These are phyloP conservation scores for Zeuzera pyrina DNA, from an alignment of 2,888 invertebrate genomes.

Conservation along the genomic window DNA sequence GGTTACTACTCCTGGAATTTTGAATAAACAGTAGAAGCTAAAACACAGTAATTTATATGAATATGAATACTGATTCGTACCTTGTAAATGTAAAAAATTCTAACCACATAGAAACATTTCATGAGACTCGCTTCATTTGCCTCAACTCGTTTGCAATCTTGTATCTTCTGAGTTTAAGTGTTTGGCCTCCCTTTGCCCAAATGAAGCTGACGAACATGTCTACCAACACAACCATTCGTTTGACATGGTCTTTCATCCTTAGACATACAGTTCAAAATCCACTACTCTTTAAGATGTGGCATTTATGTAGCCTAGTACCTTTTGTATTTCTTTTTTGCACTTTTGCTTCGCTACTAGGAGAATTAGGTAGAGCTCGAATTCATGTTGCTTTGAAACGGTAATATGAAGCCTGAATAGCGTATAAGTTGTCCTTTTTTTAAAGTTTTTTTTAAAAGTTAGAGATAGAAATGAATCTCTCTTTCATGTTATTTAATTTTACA, in stretches of 20 bases:
- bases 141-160: conserved; percentile 61
- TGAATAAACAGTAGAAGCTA: too few relatives aligned
- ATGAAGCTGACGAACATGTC: conserved; percentile 55
- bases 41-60: too few relatives aligned
- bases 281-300: conserved; percentile 19
- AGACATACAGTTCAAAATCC: conserved; percentile 28
- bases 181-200: conserved; percentile 64
- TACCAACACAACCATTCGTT: conserved; percentile 32
- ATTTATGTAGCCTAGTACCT: conserved; percentile 38
- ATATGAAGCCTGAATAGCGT: not conserved
- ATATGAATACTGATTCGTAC: too few relatives aligned
- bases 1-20: too few relatives aligned
- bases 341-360: conserved; percentile 45
- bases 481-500: too few relatives aligned
- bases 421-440: not conserved
- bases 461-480: not conserved
- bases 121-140: conserved; percentile 62
- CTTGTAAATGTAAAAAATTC: too few relatives aligned
- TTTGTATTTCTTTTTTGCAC: conserved; percentile 60
- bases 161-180: conserved; percentile 64
- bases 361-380: conserved; percentile 59
- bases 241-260: conserved; percentile 28
- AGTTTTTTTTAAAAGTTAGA: not conserved
- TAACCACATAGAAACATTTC: conserved; percentile 52
- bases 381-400: conserved; percentile 12